Base-by-base conservation (phyloP, 2,888 invertebrate genomes). In the Cataglyphis albicans region DNA sequence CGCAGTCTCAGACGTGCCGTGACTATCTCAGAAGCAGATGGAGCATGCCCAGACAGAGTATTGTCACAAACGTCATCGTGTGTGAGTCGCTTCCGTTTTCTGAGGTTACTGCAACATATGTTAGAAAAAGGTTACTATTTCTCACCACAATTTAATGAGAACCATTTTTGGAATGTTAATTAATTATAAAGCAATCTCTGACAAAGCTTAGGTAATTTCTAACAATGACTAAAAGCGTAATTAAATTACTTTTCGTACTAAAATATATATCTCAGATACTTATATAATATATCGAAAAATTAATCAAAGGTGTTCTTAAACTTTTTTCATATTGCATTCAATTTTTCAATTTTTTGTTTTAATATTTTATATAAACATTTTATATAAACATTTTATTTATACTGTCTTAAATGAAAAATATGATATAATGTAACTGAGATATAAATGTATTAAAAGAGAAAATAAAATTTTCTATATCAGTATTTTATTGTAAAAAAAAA, bases 51-150 rank as follows among this genome's bases (percentile, higher is more conserved):
- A 93, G 86, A 84, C 86, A 85, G 78, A 91, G 86, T 82, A 91
- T 87, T 87, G 90, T 90, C 83, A 91, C 81, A 65, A 87, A 89
- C 84, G 86, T 84, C 65, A 86, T 82, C 57, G 88, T 88, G 48
- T 86, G 87, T 21, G 84, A 76, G 55, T 87, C 86, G 85, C 92
- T 86, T 83, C 91, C 90, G 87, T 91, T 93, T 83, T 92, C 93
- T 70, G 92, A 93, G 78, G 92, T 93, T 82, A 93, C 93, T 93
- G 93, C 73, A 93, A 93, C 93, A 93, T 25, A 91, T 72, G 81
- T 70, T 70, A 59, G 44, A 80, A 59, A 59, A 59, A 70, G n/a
- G 18, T 80, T 48, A 70, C 12, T 21, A 48, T 59, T 80, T 59
- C 29, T 38, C 76, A 41, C 21, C 18, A 4, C 67, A 67, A 67